phyloP scores from a whole-genome alignment of 2,888 invertebrate species.

The Oscheius onirici region DNA sequence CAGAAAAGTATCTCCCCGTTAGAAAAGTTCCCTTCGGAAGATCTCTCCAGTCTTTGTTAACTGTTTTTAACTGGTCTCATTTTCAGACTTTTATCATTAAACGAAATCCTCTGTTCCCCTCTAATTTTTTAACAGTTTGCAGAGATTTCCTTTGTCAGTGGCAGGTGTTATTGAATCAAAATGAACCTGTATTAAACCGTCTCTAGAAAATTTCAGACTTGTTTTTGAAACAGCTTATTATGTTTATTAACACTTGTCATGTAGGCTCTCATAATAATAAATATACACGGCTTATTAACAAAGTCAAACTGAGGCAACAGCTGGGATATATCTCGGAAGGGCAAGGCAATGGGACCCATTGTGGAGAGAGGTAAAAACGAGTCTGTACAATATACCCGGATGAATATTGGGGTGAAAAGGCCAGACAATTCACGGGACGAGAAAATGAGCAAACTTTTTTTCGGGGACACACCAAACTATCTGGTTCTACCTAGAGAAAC shows the following conservation, averaged over 20 bases:
- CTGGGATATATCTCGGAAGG: not conserved
- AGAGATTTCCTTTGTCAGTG: too few species aligned
- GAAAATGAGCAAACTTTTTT: not conserved
- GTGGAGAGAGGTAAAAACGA: not conserved
- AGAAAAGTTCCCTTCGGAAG: too few species aligned
- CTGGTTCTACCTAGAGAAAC: not conserved
- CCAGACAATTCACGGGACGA: slow-evolving; percentile 6
- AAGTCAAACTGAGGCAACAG: not conserved
- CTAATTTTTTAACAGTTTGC: too few species aligned
- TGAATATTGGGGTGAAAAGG: slow-evolving; percentile 4
- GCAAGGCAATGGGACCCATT: slow-evolving; percentile 24
- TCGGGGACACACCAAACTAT: too few species aligned
- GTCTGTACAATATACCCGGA: not conserved
- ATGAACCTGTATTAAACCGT: too few species aligned
- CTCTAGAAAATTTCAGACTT: not conserved
- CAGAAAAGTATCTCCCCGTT: too few species aligned
- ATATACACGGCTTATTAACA: slow-evolving; percentile 1
- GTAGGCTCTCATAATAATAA: not conserved
- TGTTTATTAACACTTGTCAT: slow-evolving; percentile 7
- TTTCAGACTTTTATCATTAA: too few species aligned
- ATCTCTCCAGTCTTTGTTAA: too few species aligned
- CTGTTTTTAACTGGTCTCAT: too few species aligned
- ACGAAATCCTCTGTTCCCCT: too few species aligned
- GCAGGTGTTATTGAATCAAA: too few species aligned
- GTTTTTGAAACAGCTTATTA: not conserved